phyloP scores from a whole-genome alignment of 2,797 vertebrate genomes.

The Telmatherina bonti region DNA sequence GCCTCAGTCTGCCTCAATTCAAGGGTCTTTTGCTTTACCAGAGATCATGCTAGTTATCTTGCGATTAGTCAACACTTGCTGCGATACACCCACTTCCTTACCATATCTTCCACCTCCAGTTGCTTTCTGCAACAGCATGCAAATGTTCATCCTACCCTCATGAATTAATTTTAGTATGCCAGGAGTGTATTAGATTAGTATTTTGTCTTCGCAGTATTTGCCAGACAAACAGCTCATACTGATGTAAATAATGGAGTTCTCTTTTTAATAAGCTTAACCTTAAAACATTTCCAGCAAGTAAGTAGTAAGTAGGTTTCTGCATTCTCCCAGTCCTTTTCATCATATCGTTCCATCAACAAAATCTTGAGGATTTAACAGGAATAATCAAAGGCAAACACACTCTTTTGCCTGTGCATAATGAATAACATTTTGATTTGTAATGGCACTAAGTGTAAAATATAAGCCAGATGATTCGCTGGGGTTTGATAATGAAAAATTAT shows the following conservation, averaged over 20 bases:
- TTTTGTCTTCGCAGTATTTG: constrained; percentile 3
- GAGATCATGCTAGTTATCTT: not conserved
- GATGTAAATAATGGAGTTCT: constrained; percentile 10
- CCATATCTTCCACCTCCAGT: not conserved
- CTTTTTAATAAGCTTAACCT: not conserved
- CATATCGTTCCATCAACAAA: not conserved
- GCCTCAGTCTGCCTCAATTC: not conserved
- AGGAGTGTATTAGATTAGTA: constrained; percentile 2
- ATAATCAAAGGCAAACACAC: not conserved
- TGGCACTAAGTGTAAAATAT: constrained; percentile 5
- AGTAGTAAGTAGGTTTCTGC: not conserved
- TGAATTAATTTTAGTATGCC: constrained; percentile 11
- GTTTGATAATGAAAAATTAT: constrained; percentile 12
- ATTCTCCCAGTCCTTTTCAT: not conserved
- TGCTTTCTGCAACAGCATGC: constrained; percentile 2
- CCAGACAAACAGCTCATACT: not conserved
- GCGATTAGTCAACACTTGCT: not conserved
- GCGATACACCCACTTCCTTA: not conserved
- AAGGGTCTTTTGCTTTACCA: not conserved
- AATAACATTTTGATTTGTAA: not conserved
- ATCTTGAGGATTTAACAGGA: not conserved
- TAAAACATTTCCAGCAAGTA: not conserved
- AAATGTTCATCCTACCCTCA: not conserved
- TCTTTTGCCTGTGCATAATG: not conserved
- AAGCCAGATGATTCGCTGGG: not conserved